Evolutionary conservation across 2,113 vertebrate species (phyloP).

Genomic region (Cyphomyrus discorhynchus): DNA sequence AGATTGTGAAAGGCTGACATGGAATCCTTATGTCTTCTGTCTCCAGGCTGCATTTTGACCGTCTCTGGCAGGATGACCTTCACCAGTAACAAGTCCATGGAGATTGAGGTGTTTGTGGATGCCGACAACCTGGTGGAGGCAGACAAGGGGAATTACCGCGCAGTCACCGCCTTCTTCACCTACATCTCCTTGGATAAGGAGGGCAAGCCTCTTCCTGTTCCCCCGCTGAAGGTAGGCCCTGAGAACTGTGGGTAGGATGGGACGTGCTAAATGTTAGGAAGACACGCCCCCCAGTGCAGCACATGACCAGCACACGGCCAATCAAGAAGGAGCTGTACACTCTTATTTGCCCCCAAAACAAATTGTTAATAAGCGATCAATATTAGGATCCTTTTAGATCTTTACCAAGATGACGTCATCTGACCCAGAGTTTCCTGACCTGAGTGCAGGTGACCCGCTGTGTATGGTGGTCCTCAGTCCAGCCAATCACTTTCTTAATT

Average conservation of each 20-base stretch:
- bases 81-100: constrained; percentile 91
- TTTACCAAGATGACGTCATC: neutral
- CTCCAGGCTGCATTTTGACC: constrained; percentile 78
- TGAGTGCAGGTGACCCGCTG: neutral
- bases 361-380: neutral
- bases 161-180: constrained; percentile 88
- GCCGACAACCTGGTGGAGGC: constrained; percentile 66
- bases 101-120: constrained; percentile 91
- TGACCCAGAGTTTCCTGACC: neutral
- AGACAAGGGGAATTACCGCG: constrained; percentile 67
- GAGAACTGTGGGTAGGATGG: neutral
- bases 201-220: constrained; percentile 70
- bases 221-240: constrained; percentile 72
- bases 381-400: neutral
- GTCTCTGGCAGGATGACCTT: constrained; percentile 89
- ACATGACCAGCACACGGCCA: neutral
- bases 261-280: neutral
- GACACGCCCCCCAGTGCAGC: neutral
- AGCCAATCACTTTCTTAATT: neutral
- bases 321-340: neutral
- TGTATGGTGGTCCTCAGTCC: neutral
- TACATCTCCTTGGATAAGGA: constrained; percentile 87
- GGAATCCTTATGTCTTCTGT: neutral
- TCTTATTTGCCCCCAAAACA: neutral
- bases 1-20: neutral